Conservation (phyloP, 2,113 vertebrate genomes). For the Grammomys surdaster region DNA sequence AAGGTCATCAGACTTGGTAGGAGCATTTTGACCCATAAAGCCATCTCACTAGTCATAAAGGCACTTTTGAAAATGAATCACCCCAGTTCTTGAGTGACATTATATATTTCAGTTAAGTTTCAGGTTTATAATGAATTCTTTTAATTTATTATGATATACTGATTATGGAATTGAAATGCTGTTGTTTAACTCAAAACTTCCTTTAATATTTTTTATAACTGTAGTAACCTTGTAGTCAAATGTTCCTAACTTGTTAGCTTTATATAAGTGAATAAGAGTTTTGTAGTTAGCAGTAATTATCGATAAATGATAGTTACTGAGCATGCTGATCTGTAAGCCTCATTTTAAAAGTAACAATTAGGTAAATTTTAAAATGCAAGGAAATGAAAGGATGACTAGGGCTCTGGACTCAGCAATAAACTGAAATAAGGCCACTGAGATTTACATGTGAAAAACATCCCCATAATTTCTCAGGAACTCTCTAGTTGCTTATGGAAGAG, state of each 20-base stretch:
- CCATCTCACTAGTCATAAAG: neutral
- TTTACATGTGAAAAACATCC: slow-evolving; percentile 20
- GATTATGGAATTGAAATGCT: neutral
- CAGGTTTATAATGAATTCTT: slow-evolving; percentile 16
- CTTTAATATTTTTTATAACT: slow-evolving; percentile 42
- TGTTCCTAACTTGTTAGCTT: slow-evolving; percentile 23
- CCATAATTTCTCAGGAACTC: neutral
- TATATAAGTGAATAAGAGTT: neutral
- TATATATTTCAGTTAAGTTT: slow-evolving; percentile 49
- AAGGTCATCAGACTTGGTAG: neutral
- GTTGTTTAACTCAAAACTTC: neutral
- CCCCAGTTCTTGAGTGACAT: neutral
- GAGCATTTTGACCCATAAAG: neutral
- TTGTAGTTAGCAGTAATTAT: neutral
- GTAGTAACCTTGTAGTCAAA: slow-evolving; percentile 13
- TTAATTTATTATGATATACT: neutral
- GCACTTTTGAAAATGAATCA: neutral
- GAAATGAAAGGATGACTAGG: neutral
- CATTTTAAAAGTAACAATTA: slow-evolving; percentile 36
- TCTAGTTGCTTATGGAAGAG: slow-evolving; percentile 38
- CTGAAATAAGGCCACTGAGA: neutral
- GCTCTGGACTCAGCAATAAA: slow-evolving; percentile 6
- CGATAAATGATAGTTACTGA: neutral
- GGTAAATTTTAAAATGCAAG: slow-evolving; percentile 31
- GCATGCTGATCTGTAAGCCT: neutral